Base-by-base conservation (phyloP, 2,888 invertebrate genomes). In the Stegophylla sp. region DNA sequence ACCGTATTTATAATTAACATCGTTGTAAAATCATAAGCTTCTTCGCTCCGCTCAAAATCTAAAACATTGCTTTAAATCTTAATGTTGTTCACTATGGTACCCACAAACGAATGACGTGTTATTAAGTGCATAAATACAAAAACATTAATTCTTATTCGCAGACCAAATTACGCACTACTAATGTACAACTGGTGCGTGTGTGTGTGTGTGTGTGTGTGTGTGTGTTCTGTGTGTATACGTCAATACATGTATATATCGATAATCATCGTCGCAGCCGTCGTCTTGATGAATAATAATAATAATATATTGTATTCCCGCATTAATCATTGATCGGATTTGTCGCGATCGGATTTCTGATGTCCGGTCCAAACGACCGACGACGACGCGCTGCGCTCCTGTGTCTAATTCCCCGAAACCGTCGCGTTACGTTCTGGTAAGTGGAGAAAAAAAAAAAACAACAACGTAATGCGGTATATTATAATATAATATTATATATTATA, bases 131-230 rank as follows among this genome's bases (percentile, higher is more conserved):
- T 5, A 34, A 5, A 34, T 34, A 34, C 34, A 34, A 5, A 34
- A 5, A 7, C 34, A 34, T 34, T 7, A 34, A 5, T 34, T 34
- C 34, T 34, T 61, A 10, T 45, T n/a, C 3, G 5, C 28, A 9
- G 61, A 73, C 73, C 73, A 48, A 61, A 48, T 73, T 73, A 73
- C 73, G 61, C 73, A n/a, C n/a, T n/a, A n/a, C n/a, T n/a, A n/a
- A n/a, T n/a, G n/a, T n/a, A n/a, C n/a, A n/a, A n/a, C n/a, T n/a
- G n/a, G 61, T 12, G 61, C 34, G 34, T 7, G 7, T 5, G 34
- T 34, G 34, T 7, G 34, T 34, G 34, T 34, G 34, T 34, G 34
- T 34, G 34, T 34, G 34, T 34, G 34, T 34, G 34, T 34, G 34
- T 34, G 34, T 34, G 34, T 34, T 34, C 4, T 34, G 34, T 17